Evolutionary conservation across 2,797 vertebrate genomes (phyloP), one percentile per base, ranked within the genome.

Genomic region (Sebastes baramenuke): DNA sequence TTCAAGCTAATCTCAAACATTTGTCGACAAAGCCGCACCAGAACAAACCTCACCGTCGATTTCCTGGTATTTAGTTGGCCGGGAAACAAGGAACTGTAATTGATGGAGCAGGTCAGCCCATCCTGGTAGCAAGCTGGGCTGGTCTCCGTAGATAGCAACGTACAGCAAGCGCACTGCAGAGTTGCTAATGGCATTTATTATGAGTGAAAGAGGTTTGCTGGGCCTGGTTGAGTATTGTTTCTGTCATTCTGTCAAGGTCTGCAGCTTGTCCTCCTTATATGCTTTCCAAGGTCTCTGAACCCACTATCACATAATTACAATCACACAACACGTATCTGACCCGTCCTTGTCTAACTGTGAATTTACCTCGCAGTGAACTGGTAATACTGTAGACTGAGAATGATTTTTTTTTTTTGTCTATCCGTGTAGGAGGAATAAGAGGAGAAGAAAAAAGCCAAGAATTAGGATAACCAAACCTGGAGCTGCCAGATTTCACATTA

Each of bases 101-200:
- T 96, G 95, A 95, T 94, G 91, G 94, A 95, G 93, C 95, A 92
- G 92, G 93, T 95, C 92, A 95, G 91, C 93, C 95, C 95, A 92
- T 97, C 94, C 86, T 94, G 88, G 95, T 95, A 91, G 89, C 92
- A 95, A 78, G 69, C 83, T 79, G 68, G 94, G 93, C 95, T 96
- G 96, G 82, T 91, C 87, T 96, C 94, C 89, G 94, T 91, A 95
- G 96, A 97, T 97, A 95, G 95, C 25, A 69, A 94, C 94, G 95
- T 96, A 69, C 5, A 27, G 49, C 54, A 96, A 97, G 93, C 84
- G 89, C 92, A 94, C 95, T 92, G 88, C 95, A 91, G 95, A 95
- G 93, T 88, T 94, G 94, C 94, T 96, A 96, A 96, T 96, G 93
- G 93, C 95, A 93, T 97, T 97, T 96, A 96, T 97, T 96, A 96